Percentiles rank a stretch among this genome's conserved stretches.
phyloP scores from a whole-genome alignment of 2,797 vertebrate species.

The Brachymystax lenok region DNA sequence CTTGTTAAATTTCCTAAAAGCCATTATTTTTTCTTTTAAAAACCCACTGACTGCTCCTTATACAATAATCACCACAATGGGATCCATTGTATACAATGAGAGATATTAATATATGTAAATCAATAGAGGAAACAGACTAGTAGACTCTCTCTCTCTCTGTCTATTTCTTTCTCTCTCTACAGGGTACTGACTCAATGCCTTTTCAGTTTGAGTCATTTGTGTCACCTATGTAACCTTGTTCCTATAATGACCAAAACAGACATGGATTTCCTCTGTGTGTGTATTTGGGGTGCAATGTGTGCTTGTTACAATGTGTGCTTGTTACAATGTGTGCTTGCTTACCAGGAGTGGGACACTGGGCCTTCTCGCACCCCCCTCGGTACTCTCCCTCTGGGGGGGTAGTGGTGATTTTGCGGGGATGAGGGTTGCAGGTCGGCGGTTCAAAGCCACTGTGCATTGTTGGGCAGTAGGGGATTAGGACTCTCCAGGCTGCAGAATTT shows the following conservation, averaged over 20 bases:
- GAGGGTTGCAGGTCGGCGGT: conserved; percentile 84
- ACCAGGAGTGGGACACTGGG: conserved; percentile 40
- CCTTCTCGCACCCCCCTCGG: conserved; percentile 62
- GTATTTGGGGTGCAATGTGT: conserved; percentile 61
- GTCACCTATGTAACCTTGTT: conserved; percentile 66
- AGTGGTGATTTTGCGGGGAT: conserved; percentile 56
- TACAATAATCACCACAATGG: conserved; percentile 83
- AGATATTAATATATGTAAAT: conserved; percentile 76
- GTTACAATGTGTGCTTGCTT: conserved; percentile 47
- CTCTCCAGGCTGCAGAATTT: conserved; percentile 99
- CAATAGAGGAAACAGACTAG: conserved; percentile 60
- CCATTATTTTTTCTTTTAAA: too few relatives aligned
- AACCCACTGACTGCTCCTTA: conserved; percentile 67
- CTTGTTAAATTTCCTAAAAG: not conserved
- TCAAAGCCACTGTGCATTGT: conserved; percentile 99
- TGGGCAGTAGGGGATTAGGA: conserved; percentile 99
- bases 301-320: conserved; percentile 45
- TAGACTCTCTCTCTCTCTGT: conserved; percentile 34
- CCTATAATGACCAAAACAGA: conserved; percentile 54
- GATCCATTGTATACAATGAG: conserved; percentile 85
- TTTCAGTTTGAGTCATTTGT: conserved; percentile 48
- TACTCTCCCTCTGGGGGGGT: conserved; percentile 35
- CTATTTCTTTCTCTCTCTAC: not conserved
- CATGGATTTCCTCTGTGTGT: conserved; percentile 30
- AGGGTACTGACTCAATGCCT: not conserved